Percentiles rank a stretch among this genome's conserved stretches.
These are phyloP conservation scores for Orycteropus afer DNA, from an alignment of 2,113 vertebrate genomes.

Conservation along the genomic window DNA sequence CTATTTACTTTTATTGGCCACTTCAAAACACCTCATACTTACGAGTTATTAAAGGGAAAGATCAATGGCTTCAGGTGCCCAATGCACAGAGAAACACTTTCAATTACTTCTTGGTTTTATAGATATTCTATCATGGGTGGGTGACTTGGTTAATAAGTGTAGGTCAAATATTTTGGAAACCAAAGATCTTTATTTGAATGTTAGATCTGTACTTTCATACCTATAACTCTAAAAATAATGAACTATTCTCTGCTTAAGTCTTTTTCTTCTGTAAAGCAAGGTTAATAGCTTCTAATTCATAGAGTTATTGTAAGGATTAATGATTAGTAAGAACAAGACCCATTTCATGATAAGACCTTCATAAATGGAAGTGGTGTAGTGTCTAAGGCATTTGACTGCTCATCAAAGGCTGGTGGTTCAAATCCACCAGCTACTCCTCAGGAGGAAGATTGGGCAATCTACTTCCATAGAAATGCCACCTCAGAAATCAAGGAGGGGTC, in stretches of 20 bases:
- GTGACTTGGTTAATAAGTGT: background rate
- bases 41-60: background rate
- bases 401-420: too few species aligned
- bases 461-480: too few species aligned
- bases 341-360: slow-evolving; percentile 20
- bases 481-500: too few species aligned
- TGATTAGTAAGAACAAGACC: slow-evolving; percentile 41
- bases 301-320: slow-evolving; percentile 48
- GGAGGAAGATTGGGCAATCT: too few species aligned
- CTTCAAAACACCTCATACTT: background rate
- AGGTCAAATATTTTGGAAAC: background rate
- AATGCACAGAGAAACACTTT: background rate
- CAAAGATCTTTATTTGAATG: slow-evolving; percentile 23
- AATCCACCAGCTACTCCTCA: too few species aligned
- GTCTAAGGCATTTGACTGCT: too few species aligned
- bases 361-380: slow-evolving; percentile 45
- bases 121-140: background rate
- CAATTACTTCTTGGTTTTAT: background rate
- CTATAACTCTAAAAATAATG: slow-evolving; percentile 23
- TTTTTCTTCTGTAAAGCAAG: slow-evolving; percentile 25
- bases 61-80: background rate
- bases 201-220: background rate
- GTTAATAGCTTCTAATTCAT: slow-evolving; percentile 42
- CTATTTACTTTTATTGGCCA: background rate
- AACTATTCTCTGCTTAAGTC: background rate